Evolutionary conservation across 2,797 vertebrate genomes (phyloP).

Genomic region (Sebastes reedi): DNA sequence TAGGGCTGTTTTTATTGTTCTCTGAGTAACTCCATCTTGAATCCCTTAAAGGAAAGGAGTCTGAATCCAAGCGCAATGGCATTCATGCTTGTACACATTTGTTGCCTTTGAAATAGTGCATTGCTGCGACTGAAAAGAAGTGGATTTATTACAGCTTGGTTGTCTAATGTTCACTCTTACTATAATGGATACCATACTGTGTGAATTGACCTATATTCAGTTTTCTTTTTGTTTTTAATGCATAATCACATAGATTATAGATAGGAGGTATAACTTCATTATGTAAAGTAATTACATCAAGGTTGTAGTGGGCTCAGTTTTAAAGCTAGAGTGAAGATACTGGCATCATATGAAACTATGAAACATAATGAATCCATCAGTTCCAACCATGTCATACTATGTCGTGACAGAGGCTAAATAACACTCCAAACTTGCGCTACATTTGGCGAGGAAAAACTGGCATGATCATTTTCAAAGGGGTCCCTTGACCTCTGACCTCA

Average conservation of each 20-base stretch:
- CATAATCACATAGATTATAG: background rate
- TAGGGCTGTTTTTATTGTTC: slow-evolving; percentile 43
- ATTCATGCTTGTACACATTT: background rate
- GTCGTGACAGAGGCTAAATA: too few species aligned
- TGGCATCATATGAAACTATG: too few species aligned
- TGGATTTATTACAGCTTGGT: background rate
- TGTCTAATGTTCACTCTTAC: background rate
- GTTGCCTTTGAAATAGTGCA: background rate
- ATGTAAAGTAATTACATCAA: background rate
- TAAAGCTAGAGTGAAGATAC: too few species aligned
- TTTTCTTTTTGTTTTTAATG: background rate
- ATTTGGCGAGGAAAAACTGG: too few species aligned
- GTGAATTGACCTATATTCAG: background rate
- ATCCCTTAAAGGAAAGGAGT: slow-evolving; percentile 26
- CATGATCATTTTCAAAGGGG: too few species aligned
- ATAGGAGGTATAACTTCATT: background rate
- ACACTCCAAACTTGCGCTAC: too few species aligned
- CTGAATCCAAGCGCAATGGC: slow-evolving; percentile 19
- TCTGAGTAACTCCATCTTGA: slow-evolving; percentile 40
- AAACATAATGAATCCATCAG: too few species aligned
- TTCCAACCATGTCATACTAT: too few species aligned
- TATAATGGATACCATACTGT: background rate
- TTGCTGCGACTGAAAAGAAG: background rate
- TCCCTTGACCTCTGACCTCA: too few species aligned
- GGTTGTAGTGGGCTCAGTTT: too few species aligned